Percentiles rank a stretch among this genome's conserved stretches.
Evolutionary conservation across 2,113 vertebrate genomes (phyloP).

Genomic region (human): GRCh38 chr3:60267501-60268000

Average conservation of each 20-base stretch:
- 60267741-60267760: background rate
- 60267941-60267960: constrained; percentile 76
- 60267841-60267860: constrained; percentile 17
- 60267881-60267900: constrained; percentile 40
- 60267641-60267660: background rate
- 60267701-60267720: background rate
- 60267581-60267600: background rate
- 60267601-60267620: background rate
- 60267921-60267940: constrained; percentile 67
- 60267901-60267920: constrained; percentile 71
- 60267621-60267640: background rate
- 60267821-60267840: background rate
- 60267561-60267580: background rate
- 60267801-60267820: background rate
- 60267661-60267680: background rate
- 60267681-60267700: background rate
- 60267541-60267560: background rate
- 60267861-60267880: constrained; percentile 39
- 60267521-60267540: constrained; percentile 6
- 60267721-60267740: background rate
- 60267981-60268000: constrained; percentile 61
- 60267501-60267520: background rate
- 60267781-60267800: background rate
- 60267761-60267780: background rate
- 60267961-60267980: constrained; percentile 70